Evolutionary conservation across 2,888 invertebrate genomes (phyloP), one percentile per base, ranked within the genome.

Genomic region (Drosophila affinis): DNA sequence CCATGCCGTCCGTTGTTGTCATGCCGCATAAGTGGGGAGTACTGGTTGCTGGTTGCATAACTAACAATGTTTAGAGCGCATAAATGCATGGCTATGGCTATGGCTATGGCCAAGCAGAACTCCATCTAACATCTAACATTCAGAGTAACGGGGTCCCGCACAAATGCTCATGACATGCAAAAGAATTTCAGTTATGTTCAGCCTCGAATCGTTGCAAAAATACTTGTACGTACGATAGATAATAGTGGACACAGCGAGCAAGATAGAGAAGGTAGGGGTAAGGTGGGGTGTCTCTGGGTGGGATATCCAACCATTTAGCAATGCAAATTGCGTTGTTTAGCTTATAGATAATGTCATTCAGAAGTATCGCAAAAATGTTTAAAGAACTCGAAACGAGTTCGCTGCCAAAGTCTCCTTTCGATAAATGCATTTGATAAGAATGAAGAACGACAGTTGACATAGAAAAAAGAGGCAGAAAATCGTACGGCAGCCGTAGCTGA

Each of bases 311-410:
- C 69, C 87, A 89, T 83, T 83, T 87, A 89, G 87, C 89, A 83
- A 83, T 83, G 83, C 89, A 83, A 83, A 83, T 83, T 60, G 88
- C 76, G 67, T 82, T 87, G 77, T 89, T 83, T 83, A 83, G 88
- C 71, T 81, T 76, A 78, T 71, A 89, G 83, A 83, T 89, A 87
- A 88, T 88, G 82, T 87, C 82, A 82, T 88, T 88, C 89, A 81
- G 81, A 87, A 81, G 77, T 82, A 86, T 86, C 70, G 62, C 78
- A 81, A 72, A 86, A 80, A 81, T 88, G 84, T 68, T 62, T 62
- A 82, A 77, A 61, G 70, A 88, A 81, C 81, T 83, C 63, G 60
- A 55, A 73, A 81, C 89, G 72, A 86, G 84, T 88, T 86, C 59
- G 67, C 49, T 64, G 70, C 63, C 85, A 52, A 60, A 76, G 74